phyloP scores from a whole-genome alignment of 2,113 vertebrate species.

The Nettapus auritus region DNA sequence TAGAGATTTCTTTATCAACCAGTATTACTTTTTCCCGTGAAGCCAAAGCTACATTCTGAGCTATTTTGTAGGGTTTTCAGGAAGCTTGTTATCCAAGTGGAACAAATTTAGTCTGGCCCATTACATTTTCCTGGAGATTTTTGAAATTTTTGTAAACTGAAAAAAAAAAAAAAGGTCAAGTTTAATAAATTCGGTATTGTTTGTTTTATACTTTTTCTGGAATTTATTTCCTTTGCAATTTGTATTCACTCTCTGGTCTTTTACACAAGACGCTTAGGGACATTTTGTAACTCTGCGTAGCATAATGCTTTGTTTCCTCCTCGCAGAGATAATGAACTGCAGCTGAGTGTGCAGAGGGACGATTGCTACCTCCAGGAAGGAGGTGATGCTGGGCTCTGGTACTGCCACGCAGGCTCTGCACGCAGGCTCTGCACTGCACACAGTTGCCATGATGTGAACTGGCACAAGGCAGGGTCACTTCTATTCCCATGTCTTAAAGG shows the following conservation, averaged over 20 bases:
- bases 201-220: neutral
- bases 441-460: neutral
- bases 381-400: neutral
- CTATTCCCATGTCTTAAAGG: neutral
- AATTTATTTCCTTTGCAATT: constrained; percentile 4
- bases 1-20: neutral
- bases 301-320: neutral
- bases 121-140: neutral
- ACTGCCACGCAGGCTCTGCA: neutral
- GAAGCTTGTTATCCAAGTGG: neutral
- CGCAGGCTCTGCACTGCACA: neutral
- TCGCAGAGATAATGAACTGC: neutral
- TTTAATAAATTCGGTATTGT: neutral
- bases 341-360: neutral
- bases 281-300: neutral
- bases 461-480: neutral
- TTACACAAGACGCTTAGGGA: neutral
- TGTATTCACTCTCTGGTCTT: neutral
- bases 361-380: neutral
- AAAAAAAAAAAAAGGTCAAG: neutral
- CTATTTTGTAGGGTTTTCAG: neutral
- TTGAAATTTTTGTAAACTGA: neutral
- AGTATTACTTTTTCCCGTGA: neutral
- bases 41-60: neutral
- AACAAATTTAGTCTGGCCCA: neutral